Evolutionary conservation across 64 coral and sea anemone genomes (phyloP), one percentile per base, ranked within the genome.

Genomic region (Orbicella faveolata): DNA sequence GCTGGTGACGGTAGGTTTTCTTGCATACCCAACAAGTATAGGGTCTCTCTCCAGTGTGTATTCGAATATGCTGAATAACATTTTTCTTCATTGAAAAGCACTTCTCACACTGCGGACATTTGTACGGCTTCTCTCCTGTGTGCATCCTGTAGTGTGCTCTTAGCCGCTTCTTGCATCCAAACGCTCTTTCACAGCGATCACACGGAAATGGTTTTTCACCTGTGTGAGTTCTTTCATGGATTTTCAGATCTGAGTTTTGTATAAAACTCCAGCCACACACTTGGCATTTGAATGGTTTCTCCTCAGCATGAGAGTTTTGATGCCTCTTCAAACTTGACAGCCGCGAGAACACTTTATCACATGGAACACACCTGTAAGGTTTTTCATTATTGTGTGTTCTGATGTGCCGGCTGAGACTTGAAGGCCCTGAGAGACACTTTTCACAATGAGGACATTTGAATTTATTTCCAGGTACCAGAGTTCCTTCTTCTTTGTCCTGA

Each of bases 141-240:
- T 89, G 88, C 63, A 67, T 89, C 16, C 88, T 78, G 55, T 79
- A 78, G 41, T 89, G 88, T 20, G 63, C 63, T 21, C 2, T 72
- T 20, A 89, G 88, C 0, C 77, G 64, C 26, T 78, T 78, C 33
- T 89, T 89, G 25, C 75, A 54, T 4, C 64, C 63, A 75, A 91
- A 91, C 3, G 78, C 23, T 53, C 84, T 84, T 15, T 75, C 66
- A 80, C 89, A 91, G 0, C 52, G 51, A 30, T 75, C 67, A 63
- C 89, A 91, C 23, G 63, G 41, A 63, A 75, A 84, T 75, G 89
- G 89, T 39, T 91, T 91, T 80, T 91, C 89, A 12, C 67, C 66
- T 17, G 89, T 83, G 36, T 91, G 89, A 59, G 79, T 91, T 91
- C 80, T 52, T 63, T 84, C 37, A 18, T 91, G 89, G 14, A 67